Evolutionary conservation across 2,113 vertebrate genomes (phyloP).

Genomic region (Campylorhamphus procurvoides): DNA sequence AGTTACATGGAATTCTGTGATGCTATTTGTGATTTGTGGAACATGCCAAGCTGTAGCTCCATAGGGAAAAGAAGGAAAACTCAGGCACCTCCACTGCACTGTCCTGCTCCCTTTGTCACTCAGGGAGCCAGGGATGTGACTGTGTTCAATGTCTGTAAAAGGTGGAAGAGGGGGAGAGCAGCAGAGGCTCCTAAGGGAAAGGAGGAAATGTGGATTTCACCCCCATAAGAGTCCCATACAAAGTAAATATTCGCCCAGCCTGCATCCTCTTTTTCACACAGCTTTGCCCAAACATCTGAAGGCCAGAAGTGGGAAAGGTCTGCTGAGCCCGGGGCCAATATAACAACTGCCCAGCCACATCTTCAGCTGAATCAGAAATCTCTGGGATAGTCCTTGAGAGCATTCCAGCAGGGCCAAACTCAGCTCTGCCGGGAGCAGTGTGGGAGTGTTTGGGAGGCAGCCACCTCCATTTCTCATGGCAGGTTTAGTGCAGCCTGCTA

Average conservation of each 20-base stretch:
- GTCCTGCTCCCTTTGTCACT: neutral
- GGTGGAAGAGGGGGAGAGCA: neutral
- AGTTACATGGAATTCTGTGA: neutral
- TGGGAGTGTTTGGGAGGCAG: neutral
- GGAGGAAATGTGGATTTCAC: neutral
- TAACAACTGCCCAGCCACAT: neutral
- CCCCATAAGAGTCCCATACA: neutral
- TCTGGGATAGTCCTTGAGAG: constrained; percentile 8
- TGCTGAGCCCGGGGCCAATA: neutral
- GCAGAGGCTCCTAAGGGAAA: neutral
- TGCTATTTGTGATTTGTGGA: neutral
- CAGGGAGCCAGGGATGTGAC: neutral
- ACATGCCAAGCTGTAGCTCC: neutral
- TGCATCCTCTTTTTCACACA: neutral
- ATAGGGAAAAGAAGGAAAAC: neutral
- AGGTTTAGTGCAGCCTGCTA: neutral
- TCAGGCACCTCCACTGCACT: neutral
- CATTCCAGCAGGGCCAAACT: neutral
- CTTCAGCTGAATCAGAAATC: neutral
- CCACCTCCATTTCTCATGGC: neutral
- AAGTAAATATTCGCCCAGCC: neutral
- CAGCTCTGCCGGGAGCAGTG: neutral
- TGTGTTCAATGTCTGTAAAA: neutral
- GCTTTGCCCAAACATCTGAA: neutral
- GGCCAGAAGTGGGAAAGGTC: neutral